Percentiles rank a stretch among this genome's conserved stretches.
These are phyloP conservation scores for Dinoponera quadriceps DNA, from an alignment of 1,140 invertebrate species.

Conservation along the genomic window DNA sequence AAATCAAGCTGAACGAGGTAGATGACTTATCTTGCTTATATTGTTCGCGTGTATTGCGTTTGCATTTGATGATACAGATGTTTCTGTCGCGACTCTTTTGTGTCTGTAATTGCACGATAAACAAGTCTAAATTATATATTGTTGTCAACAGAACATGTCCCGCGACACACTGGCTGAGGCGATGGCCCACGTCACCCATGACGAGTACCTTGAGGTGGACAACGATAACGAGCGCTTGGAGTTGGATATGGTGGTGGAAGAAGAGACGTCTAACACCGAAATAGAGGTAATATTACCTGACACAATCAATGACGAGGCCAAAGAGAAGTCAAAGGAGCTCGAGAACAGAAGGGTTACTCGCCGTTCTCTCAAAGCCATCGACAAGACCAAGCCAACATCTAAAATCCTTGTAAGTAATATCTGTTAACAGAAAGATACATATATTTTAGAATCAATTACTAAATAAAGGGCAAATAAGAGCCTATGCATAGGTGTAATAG, in stretches of 20 bases:
- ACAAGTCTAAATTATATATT: background rate
- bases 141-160: constrained; percentile 51
- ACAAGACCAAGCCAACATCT: constrained; percentile 22
- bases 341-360: constrained; percentile 35
- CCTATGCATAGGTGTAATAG: no score
- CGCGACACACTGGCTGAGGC: constrained; percentile 78
- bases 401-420: constrained; percentile 38
- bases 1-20: constrained; percentile 69
- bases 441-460: no score
- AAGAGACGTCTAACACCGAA: constrained; percentile 67
- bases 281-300: constrained; percentile 38
- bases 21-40: background rate
- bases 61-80: background rate
- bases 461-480: no score
- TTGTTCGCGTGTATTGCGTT: background rate
- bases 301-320: constrained; percentile 42
- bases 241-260: constrained; percentile 78
- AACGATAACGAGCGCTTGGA: constrained; percentile 72
- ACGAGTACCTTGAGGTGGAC: constrained; percentile 76
- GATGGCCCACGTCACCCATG: constrained; percentile 81
- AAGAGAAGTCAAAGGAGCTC: constrained; percentile 55
- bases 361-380: background rate
- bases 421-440: background rate
- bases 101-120: background rate
- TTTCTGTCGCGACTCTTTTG: background rate